Evolutionary conservation across 2,888 invertebrate species (phyloP), one percentile per base, ranked within the genome.

Genomic region (Hyposoter dolosus): DNA sequence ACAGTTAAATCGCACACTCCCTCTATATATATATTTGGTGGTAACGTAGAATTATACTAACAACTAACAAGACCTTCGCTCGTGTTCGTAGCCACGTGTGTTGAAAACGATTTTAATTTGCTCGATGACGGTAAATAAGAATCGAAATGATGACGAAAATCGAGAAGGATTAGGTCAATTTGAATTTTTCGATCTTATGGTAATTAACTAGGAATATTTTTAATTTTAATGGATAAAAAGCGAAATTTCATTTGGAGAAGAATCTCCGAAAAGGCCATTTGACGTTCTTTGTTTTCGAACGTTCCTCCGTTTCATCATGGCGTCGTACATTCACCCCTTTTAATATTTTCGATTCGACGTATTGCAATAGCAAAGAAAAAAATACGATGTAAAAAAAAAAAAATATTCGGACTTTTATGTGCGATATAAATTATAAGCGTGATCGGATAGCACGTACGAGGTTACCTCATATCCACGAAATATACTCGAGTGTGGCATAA

Each of bases 401-500:
- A 40, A 84, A 85, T 79, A 82, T 82, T 66, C 56, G 65, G n/a
- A 45, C 65, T 50, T 74, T 60, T 72, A 60, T 80, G 28, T 28
- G 23, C 65, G 35, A 82, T 60, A 60, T 85, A 82, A 85, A 85
- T 85, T 82, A 85, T 76, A 60, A 82, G 71, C 82, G 83, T 85
- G 85, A 83, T 85, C 79, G 82, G 72, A 66, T 66, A 40, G 79
- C 43, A 40, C 60, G 43, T 32, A 74, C 32, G 65, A 50, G 63
- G 82, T 85, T 85, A 85, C 85, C 85, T 82, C 85, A 85, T 78
- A 78, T 76, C 76, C 82, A 85, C 85, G 83, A 85, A 85, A 85
- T 79, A 76, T 76, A 71, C 19, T 50, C 60, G 63, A 50, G 40
- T 12, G 53, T 75, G 74, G 83, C 83, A 83, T 82, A 78, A 78